phyloP scores from a whole-genome alignment of 2,888 invertebrate species.

The Thelaira solivaga region DNA sequence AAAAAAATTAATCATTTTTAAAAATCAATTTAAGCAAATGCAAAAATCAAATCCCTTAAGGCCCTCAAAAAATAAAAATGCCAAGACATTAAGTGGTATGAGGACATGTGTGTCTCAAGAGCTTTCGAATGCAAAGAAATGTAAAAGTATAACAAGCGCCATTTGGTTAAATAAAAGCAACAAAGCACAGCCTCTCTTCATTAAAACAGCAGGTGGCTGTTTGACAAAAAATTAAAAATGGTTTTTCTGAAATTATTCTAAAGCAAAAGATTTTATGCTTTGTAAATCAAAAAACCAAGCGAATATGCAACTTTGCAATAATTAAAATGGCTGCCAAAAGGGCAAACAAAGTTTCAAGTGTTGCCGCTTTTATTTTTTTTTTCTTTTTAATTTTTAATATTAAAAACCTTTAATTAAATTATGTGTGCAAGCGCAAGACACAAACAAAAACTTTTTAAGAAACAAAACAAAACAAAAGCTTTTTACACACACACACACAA shows the following conservation, averaged over 20 bases:
- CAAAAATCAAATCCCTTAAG: conserved; percentile 13
- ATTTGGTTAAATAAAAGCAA: conserved; percentile 27
- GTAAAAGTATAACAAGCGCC: conserved; percentile 3
- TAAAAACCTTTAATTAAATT: conserved; percentile 49
- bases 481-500: background rate
- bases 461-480: conserved; percentile 23
- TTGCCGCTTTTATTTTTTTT: background rate
- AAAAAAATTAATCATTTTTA: conserved; percentile 18
- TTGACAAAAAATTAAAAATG: conserved; percentile 34
- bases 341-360: background rate
- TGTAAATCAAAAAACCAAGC: conserved; percentile 5
- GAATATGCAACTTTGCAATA: conserved; percentile 32
- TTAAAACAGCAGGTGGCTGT: conserved; percentile 53
- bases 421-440: background rate
- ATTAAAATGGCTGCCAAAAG: conserved; percentile 55
- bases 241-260: background rate
- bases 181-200: too few species aligned
- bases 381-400: background rate
- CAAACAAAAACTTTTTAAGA: background rate
- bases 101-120: conserved; percentile 60
- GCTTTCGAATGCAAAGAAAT: conserved; percentile 22
- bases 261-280: background rate
- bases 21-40: conserved; percentile 50
- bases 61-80: background rate
- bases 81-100: conserved; percentile 19